A percentile compares a stretch with the other conserved stretches of the same genome.
Evolutionary conservation across 92 coral and sea anemone genomes (phyloP).

Genomic region (Bergia sp.): DNA sequence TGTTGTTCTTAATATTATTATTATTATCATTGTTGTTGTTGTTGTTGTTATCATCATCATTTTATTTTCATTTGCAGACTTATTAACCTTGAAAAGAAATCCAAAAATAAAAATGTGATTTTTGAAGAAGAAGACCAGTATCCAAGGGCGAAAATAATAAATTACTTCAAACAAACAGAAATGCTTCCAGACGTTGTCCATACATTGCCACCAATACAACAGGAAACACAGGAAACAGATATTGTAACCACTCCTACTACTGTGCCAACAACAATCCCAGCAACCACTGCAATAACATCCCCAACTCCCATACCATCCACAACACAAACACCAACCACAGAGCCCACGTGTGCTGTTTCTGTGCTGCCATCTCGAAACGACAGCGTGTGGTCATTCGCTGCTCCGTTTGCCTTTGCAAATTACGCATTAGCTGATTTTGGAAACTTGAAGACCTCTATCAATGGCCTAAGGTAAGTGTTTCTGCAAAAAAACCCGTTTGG

Average conservation of each 20-base stretch:
- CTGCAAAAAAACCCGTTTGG: too few species aligned
- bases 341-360: too few species aligned
- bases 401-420: too few species aligned
- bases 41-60: background rate
- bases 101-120: background rate
- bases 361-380: too few species aligned
- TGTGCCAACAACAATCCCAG: too few species aligned
- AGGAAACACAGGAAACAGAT: background rate
- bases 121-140: conserved; percentile 38
- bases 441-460: too few species aligned
- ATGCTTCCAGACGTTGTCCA: conserved; percentile 34
- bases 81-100: background rate
- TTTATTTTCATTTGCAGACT: background rate
- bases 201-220: background rate
- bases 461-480: too few species aligned
- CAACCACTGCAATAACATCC: too few species aligned
- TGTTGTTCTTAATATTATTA: background rate
- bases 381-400: too few species aligned
- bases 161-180: conserved; percentile 38
- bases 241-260: background rate
- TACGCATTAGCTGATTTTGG: too few species aligned
- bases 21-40: background rate
- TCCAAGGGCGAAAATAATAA: conserved; percentile 4
- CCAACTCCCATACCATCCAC: too few species aligned
- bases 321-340: too few species aligned